Conservation (phyloP, 2,888 invertebrate genomes). For the Caenorhabditis sp. region DNA sequence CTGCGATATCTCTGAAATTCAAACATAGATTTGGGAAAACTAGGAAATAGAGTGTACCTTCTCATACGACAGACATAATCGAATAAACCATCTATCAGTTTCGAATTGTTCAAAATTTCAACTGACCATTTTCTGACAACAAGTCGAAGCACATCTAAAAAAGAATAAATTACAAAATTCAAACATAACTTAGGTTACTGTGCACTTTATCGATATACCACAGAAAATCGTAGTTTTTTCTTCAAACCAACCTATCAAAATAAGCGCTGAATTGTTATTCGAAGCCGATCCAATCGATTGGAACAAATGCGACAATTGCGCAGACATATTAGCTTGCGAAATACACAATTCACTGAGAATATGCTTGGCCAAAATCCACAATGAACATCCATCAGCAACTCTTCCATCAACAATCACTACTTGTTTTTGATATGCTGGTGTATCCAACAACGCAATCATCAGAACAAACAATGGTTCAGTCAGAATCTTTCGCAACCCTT, state of each 20-base stretch:
- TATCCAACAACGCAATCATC: conserved; percentile 30
- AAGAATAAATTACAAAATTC: too few relatives aligned
- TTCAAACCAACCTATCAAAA: conserved; percentile 45
- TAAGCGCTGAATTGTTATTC: conserved; percentile 43
- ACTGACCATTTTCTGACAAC: conserved; percentile 47
- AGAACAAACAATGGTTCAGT: conserved; percentile 24
- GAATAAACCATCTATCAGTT: conserved; percentile 44
- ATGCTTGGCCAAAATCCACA: conserved; percentile 38
- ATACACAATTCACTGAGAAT: conserved; percentile 19
- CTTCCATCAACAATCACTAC: conserved; percentile 40
- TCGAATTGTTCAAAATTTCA: conserved; percentile 54
- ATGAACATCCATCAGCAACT: conserved; percentile 42
- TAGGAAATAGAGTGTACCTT: conserved; percentile 8
- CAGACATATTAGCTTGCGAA: conserved; percentile 20
- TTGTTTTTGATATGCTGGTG: conserved; percentile 33
- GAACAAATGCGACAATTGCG: conserved; percentile 38
- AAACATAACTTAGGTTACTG: too few relatives aligned
- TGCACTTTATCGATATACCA: too few relatives aligned
- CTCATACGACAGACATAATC: conserved; percentile 50
- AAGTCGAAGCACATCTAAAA: conserved; percentile 48
- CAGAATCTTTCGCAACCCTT: conserved; percentile 10
- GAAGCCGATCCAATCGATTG: conserved; percentile 44
- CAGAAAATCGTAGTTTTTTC: too few relatives aligned
- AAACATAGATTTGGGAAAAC: not conserved
- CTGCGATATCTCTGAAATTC: conserved; percentile 44